phyloP scores from a whole-genome alignment of 2,113 vertebrate species.

The Corynorhinus townsendii region DNA sequence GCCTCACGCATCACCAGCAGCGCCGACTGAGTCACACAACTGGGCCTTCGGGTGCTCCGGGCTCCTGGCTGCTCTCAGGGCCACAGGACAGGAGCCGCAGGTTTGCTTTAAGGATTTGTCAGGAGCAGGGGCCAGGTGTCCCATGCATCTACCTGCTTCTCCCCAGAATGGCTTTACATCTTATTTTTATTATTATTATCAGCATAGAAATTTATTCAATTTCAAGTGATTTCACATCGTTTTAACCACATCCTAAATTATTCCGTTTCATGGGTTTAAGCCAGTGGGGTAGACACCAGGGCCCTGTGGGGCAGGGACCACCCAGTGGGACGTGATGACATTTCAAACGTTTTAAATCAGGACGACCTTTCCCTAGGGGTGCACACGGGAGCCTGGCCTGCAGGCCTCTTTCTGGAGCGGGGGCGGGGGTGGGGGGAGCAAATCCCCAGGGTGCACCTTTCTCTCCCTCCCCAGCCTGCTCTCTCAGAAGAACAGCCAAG shows the following conservation, averaged over 20 bases:
- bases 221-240: not conserved
- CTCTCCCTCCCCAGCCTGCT: not conserved
- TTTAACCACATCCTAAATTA: not conserved
- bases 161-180: not conserved
- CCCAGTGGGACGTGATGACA: not conserved
- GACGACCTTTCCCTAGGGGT: not conserved
- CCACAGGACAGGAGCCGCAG: not conserved
- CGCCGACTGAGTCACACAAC: not conserved
- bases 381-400: not conserved
- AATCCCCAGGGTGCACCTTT: not conserved
- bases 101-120: slow-evolving; percentile 26
- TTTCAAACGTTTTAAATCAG: not conserved
- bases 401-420: not conserved
- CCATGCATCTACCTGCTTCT: not conserved
- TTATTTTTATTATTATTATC: not conserved
- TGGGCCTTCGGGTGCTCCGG: not conserved
- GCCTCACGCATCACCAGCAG: not conserved
- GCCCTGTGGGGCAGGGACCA: not conserved
- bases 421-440: no score
- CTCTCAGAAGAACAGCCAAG: not conserved
- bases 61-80: not conserved
- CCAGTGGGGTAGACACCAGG: not conserved
- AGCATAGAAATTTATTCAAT: no score
- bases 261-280: not conserved
- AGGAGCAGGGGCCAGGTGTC: not conserved